Percentiles rank a stretch among this genome's conserved stretches.
Conservation (phyloP, 2,797 vertebrate genomes). For the Anabacerthia variegaticeps region DNA sequence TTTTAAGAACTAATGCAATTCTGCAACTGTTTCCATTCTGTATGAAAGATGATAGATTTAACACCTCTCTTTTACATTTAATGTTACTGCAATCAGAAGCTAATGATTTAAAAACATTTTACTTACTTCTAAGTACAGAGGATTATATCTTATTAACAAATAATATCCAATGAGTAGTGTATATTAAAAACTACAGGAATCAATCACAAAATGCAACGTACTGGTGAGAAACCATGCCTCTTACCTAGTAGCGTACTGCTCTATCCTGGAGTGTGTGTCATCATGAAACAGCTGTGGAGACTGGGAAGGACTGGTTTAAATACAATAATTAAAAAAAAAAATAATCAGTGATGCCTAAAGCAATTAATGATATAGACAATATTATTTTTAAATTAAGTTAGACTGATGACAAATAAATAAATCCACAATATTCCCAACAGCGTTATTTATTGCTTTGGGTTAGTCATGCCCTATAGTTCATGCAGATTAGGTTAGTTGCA, state of each 20-base stretch:
- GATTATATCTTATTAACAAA: background rate
- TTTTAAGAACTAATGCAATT: background rate
- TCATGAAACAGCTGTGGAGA: slow-evolving; percentile 95
- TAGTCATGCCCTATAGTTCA: background rate
- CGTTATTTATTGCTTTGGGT: background rate
- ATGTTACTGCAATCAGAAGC: background rate
- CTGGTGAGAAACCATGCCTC: background rate
- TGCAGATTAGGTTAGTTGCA: background rate
- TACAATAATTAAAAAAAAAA: slow-evolving; percentile 31
- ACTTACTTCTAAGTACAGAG: background rate
- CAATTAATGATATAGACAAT: background rate
- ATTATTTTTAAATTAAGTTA: background rate
- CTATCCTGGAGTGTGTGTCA: slow-evolving; percentile 97
- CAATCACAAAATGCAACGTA: background rate
- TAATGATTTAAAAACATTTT: background rate
- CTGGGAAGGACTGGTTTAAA: slow-evolving; percentile 83
- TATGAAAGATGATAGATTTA: background rate
- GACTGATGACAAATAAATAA: slow-evolving; percentile 44
- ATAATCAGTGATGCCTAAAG: background rate
- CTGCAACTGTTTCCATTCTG: background rate
- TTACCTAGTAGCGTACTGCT: slow-evolving; percentile 96
- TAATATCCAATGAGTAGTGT: background rate
- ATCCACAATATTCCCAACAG: background rate
- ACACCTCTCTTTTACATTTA: background rate
- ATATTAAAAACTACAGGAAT: background rate